Evolutionary conservation across 2,113 vertebrate genomes (phyloP), one percentile per base, ranked within the genome.

Genomic region (Cyphomyrus discorhynchus): DNA sequence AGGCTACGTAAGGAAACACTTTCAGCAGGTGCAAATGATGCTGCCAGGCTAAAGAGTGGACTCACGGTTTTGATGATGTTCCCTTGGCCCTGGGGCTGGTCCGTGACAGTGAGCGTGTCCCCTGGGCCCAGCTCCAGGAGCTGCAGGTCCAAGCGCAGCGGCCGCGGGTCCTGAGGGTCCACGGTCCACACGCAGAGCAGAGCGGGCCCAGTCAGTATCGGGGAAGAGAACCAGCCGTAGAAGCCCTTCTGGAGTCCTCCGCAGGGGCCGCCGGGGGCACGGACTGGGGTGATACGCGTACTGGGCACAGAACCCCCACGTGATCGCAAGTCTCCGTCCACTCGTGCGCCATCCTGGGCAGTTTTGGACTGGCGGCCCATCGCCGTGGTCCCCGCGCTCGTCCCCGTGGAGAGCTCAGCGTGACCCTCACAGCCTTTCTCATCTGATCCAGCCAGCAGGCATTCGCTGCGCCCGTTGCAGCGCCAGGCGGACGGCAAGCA

Each of bases 211-310:
- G 62, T 92, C 87, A 74, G 89, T 0, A 93, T 82, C 0, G 97
- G 96, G 19, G 97, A 95, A 5, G 95, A 95, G 88, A 98, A 97
- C 42, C 96, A 96, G 17, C 97, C 97, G 5, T 97, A 98, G 92
- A 98, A 98, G 39, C 94, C 96, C 87, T 95, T 94, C 31, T 97
- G 92, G 53, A 96, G 94, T 2, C 95, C 94, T 27, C 97, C 97
- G 24, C 97, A 97, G n/a, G 94, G 93, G 45, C 94, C 95, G 21
- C 93, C 90, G 0, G 94, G 90, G 13, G 92, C 0, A 4, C 93
- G 66, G 89, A 66, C 19, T 46, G 56, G 35, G 86, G 46, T 13
- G 5, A 42, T 27, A 24, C 49, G 3, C 15, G 88, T 3, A 86
- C 24, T 53, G 27, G 39, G 3, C 83, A 83, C 9, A 58, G 21